These are phyloP conservation scores for Diadema setosum DNA, from an alignment of 35 echinoderm and acorn worm genomes.

Conservation along the genomic window DNA sequence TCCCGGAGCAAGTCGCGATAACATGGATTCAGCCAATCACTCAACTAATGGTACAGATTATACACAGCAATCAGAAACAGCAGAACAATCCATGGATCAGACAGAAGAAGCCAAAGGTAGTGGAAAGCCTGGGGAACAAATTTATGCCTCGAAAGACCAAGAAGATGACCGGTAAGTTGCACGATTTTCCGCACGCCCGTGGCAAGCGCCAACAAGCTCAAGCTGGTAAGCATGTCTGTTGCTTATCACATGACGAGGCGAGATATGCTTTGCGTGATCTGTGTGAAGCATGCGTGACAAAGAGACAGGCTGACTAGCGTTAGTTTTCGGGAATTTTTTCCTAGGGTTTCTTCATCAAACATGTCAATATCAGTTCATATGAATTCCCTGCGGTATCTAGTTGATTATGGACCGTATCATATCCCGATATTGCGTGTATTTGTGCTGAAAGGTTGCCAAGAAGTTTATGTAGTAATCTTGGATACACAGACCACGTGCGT, in stretches of 20 bases:
- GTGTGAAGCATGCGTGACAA: neutral
- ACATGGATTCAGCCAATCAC: neutral
- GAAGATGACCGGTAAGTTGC: slow-evolving; percentile 3
- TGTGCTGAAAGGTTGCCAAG: too few species aligned
- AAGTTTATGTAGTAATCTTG: too few species aligned
- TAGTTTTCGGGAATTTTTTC: too few species aligned
- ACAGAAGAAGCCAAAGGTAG: neutral
- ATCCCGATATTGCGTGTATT: too few species aligned
- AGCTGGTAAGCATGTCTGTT: neutral
- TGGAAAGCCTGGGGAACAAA: neutral
- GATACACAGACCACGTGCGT: too few species aligned
- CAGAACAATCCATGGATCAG: neutral
- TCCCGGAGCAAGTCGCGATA: slow-evolving; percentile 11
- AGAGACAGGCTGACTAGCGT: too few species aligned
- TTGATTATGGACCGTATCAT: too few species aligned
- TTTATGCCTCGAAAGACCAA: slow-evolving; percentile 19
- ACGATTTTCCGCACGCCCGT: neutral
- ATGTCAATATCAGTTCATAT: too few species aligned
- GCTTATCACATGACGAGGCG: slow-evolving; percentile 10
- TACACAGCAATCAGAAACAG: neutral
- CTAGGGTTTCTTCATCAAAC: too few species aligned
- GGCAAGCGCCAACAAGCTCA: neutral
- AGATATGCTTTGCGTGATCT: neutral
- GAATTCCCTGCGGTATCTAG: too few species aligned
- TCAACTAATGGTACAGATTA: slow-evolving; percentile 8